Base-by-base conservation (phyloP, 2,113 vertebrate genomes). In the Rhadina sibilatrix region DNA sequence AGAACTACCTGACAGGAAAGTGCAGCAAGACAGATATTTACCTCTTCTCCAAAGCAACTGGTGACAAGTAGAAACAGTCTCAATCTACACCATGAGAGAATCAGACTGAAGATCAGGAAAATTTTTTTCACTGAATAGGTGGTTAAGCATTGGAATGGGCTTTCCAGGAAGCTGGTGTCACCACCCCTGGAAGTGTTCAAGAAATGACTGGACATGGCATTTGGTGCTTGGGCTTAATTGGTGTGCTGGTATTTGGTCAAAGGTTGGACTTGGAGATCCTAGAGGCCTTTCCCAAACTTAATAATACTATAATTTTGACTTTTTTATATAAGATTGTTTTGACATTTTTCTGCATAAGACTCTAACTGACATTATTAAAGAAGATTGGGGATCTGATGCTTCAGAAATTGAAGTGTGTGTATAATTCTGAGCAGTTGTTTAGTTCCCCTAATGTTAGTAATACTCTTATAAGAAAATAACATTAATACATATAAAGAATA, bases 231-330 rank as follows among this genome's bases (percentile, higher is more conserved):
- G 10, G 30, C 25, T 78, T 78, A 63, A 28, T 22, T 56, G 25
- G 2, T 46, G 16, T 11, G 15, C 10, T 24, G 6, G 12, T 47
- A 33, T 35, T 42, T 0, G 0, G 30, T 24, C 17, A 56, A n/a
- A 56, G 25, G 9, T 8, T 42, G 13, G 13, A 40, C 30, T 63
- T 21, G 7, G 16, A 40, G 17, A 24, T 31, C 24, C n/a, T 47
- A 13, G 20, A 56, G 21, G 35, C 15, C 11, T 47, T 56, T 80
- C 22, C 20, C 21, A 25, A 49, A 17, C 6, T 25, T 47, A 63
- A 54, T 56, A 30, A 70, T 47, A 11, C 35, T 25, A 8, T 40
- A 12, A 35, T 37, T 60, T 75, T 25, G 2, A 35, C 56, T 81
- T 90, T 83, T 68, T 35, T 66, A 14, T 46, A 31, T 1, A 6